A percentile compares a stretch with the other conserved stretches of the same genome.
Conservation (phyloP, 2,113 vertebrate genomes). For the Varanus komodoensis region DNA sequence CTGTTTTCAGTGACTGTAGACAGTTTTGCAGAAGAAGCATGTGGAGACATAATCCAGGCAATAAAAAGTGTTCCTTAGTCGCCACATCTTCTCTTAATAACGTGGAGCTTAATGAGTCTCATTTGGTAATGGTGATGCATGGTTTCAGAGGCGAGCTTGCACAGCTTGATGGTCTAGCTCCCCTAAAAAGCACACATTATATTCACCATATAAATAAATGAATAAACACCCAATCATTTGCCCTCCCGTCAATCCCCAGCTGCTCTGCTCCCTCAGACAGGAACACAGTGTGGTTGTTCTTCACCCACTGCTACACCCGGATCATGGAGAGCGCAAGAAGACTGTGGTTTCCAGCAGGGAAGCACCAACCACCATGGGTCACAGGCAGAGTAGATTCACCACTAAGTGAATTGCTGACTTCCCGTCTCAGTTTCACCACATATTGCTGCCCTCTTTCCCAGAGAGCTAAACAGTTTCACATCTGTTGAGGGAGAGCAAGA, state of each 20-base stretch:
- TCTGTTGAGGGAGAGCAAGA: not conserved
- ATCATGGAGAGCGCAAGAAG: not conserved
- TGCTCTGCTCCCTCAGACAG: not conserved
- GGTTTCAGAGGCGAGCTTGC: not conserved
- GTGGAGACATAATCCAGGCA: not conserved
- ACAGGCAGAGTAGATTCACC: not conserved
- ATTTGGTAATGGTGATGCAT: not conserved
- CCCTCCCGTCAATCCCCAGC: not conserved
- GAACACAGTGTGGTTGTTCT: slow-evolving; percentile 2
- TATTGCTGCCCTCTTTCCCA: not conserved
- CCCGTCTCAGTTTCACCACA: not conserved
- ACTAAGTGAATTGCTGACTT: slow-evolving; percentile 12
- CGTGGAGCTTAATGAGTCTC: not conserved
- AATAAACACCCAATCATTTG: not conserved
- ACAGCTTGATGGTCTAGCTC: slow-evolving; percentile 19
- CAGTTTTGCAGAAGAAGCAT: not conserved
- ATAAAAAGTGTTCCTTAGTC: slow-evolving; percentile 2
- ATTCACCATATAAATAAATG: slow-evolving; percentile 20
- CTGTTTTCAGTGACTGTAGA: not conserved
- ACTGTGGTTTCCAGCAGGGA: not conserved
- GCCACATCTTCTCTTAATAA: slow-evolving; percentile 29
- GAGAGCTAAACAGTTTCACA: not conserved
- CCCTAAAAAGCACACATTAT: slow-evolving; percentile 12
- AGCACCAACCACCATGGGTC: not conserved
- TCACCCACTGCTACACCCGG: not conserved